A percentile compares a stretch with the other conserved stretches of the same genome.
These are phyloP conservation scores for Mythimna loreyi DNA, from an alignment of 2,888 invertebrate genomes.

Conservation along the genomic window DNA sequence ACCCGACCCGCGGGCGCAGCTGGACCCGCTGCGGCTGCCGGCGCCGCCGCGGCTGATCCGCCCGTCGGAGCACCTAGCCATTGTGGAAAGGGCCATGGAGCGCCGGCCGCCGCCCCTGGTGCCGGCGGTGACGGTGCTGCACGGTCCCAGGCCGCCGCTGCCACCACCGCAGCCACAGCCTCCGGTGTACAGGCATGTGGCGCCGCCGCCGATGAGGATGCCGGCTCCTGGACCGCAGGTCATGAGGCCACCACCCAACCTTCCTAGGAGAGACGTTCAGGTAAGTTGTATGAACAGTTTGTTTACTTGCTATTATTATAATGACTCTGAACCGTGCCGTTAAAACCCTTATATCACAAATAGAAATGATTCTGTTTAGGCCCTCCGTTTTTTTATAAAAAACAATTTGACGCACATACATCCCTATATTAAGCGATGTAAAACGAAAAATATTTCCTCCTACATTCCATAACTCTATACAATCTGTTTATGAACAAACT, in stretches of 20 bases:
- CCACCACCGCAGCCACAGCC: constrained; percentile 75
- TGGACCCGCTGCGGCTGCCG: constrained; percentile 59
- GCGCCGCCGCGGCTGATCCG: constrained; percentile 84
- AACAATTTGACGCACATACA: not conserved
- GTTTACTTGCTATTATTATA: not conserved
- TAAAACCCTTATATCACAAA: too few relatives aligned
- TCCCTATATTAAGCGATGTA: not conserved
- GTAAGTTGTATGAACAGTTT: constrained; percentile 61
- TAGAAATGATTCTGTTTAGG: too few relatives aligned
- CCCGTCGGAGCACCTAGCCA: constrained; percentile 86
- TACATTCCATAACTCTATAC: constrained; percentile 2
- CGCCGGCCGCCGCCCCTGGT: constrained; percentile 77
- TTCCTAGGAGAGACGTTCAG: constrained; percentile 83
- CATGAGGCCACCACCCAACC: constrained; percentile 76
- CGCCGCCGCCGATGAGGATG: constrained; percentile 84
- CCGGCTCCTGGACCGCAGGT: constrained; percentile 79
- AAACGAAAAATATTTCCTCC: not conserved
- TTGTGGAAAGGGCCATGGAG: constrained; percentile 77
- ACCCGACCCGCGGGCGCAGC: not conserved
- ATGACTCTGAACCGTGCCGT: not conserved
- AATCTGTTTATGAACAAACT: constrained; percentile 12
- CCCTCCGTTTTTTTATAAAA: too few relatives aligned
- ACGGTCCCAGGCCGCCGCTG: constrained; percentile 76
- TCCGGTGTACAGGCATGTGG: constrained; percentile 79
- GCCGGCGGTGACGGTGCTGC: constrained; percentile 79